phyloP scores from a whole-genome alignment of 2,888 invertebrate species.

The Hetaerina titia region DNA sequence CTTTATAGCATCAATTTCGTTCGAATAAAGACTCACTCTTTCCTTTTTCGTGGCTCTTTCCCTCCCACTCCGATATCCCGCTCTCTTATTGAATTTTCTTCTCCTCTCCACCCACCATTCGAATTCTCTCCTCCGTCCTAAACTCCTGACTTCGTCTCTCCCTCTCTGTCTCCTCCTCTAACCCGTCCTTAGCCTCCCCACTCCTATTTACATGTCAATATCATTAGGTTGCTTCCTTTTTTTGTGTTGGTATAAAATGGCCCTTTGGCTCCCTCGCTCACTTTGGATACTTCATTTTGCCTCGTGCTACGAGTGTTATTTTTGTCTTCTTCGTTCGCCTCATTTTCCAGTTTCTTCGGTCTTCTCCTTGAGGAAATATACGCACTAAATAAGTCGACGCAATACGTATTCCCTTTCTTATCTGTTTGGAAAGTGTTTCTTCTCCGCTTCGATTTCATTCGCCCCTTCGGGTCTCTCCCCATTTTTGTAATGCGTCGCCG shows the following conservation, averaged over 20 bases:
- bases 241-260: neutral
- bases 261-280: neutral
- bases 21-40: neutral
- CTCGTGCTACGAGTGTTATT: neutral
- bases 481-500: neutral
- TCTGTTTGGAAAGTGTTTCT: too few relatives aligned
- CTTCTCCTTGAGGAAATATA: too few relatives aligned
- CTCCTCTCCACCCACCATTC: neutral
- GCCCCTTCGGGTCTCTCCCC: too few relatives aligned
- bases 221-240: neutral
- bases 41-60: neutral
- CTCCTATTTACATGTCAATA: slow-evolving; percentile 15
- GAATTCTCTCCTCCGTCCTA: neutral
- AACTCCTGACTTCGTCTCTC: neutral
- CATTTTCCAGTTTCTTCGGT: neutral
- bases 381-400: too few relatives aligned
- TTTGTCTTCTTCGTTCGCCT: neutral
- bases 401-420: too few relatives aligned
- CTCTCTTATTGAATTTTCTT: neutral
- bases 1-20: slow-evolving; percentile 32
- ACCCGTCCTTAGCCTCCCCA: neutral
- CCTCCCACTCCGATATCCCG: neutral
- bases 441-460: too few relatives aligned
- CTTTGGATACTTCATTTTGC: neutral
- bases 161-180: neutral